These are phyloP conservation scores for Caenorhabditis panamensis DNA, from an alignment of 2,888 invertebrate species.

Conservation along the genomic window DNA sequence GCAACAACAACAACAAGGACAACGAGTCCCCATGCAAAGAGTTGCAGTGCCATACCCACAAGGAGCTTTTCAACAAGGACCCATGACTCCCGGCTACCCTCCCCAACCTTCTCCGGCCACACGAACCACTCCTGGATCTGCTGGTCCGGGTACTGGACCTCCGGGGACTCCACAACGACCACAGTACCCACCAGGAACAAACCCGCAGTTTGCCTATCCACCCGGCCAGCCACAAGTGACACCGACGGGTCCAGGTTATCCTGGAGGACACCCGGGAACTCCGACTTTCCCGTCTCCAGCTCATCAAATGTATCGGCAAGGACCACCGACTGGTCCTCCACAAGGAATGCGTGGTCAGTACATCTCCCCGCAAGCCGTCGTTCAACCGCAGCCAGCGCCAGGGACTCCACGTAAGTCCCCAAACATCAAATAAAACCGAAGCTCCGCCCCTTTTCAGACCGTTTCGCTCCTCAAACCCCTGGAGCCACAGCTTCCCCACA, in stretches of 20 bases:
- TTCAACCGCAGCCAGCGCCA: conserved; percentile 24
- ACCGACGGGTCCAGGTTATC: conserved; percentile 47
- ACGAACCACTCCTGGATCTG: conserved; percentile 39
- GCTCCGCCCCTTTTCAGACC: conserved; percentile 23
- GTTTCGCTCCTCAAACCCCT: conserved; percentile 47
- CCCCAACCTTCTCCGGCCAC: conserved; percentile 34
- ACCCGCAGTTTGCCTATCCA: conserved; percentile 44
- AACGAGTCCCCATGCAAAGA: too few species aligned
- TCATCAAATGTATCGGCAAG: conserved; percentile 50
- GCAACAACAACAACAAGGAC: conserved; percentile 35
- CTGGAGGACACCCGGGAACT: conserved; percentile 17
- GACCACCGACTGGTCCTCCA: conserved; percentile 38
- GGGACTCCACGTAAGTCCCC: conserved; percentile 11
- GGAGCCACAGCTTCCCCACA: conserved; percentile 59
- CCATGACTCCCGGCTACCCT: conserved; percentile 47
- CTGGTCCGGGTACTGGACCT: conserved; percentile 20
- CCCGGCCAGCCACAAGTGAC: conserved; percentile 35
- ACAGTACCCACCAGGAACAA: conserved; percentile 47
- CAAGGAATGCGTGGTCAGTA: conserved; percentile 43
- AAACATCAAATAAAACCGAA: too few species aligned
- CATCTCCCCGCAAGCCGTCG: conserved; percentile 55
- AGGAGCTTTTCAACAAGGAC: conserved; percentile 25
- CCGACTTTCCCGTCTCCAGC: conserved; percentile 41
- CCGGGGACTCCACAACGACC: conserved; percentile 38
- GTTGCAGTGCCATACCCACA: conserved; percentile 29